phyloP scores from a whole-genome alignment of 2,113 vertebrate genomes.

The Silurus asotus region DNA sequence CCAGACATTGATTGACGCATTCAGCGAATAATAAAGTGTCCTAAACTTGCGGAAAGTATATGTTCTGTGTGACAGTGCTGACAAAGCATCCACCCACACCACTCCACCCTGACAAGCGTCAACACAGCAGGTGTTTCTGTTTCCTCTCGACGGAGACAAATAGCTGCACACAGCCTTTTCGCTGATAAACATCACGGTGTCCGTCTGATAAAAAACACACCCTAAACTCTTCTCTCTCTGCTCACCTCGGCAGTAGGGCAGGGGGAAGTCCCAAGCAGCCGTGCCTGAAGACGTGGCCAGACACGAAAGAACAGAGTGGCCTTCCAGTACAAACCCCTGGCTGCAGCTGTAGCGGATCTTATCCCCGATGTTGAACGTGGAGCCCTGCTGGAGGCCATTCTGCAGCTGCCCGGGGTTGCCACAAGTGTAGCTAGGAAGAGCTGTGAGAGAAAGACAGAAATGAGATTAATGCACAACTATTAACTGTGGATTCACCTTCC shows the following conservation, averaged over 20 bases:
- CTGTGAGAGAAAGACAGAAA: slow-evolving; percentile 65
- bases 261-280: slow-evolving; percentile 95
- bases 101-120: slow-evolving; percentile 65
- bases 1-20: neutral
- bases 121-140: slow-evolving; percentile 58
- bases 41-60: slow-evolving; percentile 34
- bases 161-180: slow-evolving; percentile 59
- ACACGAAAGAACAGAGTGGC: slow-evolving; percentile 92
- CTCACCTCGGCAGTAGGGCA: slow-evolving; percentile 95
- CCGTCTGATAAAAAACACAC: slow-evolving; percentile 68
- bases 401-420: slow-evolving; percentile 91
- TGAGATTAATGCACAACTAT: slow-evolving; percentile 19
- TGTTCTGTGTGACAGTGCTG: slow-evolving; percentile 38
- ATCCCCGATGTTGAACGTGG: slow-evolving; percentile 92
- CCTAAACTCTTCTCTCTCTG: slow-evolving; percentile 44
- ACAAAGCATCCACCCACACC: slow-evolving; percentile 20
- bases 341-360: slow-evolving; percentile 97
- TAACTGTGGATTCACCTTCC: neutral
- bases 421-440: slow-evolving; percentile 93
- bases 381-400: slow-evolving; percentile 91
- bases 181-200: slow-evolving; percentile 63
- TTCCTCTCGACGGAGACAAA: slow-evolving; percentile 63
- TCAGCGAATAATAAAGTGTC: neutral
- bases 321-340: slow-evolving; percentile 88
- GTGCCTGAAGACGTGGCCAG: slow-evolving; percentile 80